Conservation (phyloP, 2,797 vertebrate species). For the Pristis pectinata region DNA sequence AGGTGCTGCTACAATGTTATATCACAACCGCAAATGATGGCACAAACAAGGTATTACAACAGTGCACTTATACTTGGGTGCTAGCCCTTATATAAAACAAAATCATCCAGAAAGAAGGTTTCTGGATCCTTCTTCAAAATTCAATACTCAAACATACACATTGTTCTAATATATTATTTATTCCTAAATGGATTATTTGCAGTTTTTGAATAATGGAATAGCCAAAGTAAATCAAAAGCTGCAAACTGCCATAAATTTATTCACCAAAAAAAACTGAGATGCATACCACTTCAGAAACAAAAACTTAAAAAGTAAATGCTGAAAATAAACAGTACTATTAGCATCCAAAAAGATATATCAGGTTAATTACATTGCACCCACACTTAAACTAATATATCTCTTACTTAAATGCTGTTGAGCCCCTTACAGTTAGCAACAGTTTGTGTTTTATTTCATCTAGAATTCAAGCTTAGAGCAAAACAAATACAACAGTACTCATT, state of each 20-base stretch:
- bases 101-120: neutral
- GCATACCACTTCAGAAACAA: neutral
- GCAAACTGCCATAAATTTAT: neutral
- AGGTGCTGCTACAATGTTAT: neutral
- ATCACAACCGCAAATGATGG: neutral
- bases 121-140: neutral
- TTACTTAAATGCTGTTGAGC: neutral
- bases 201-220: neutral
- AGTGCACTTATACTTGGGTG: neutral
- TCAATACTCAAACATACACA: neutral
- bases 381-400: neutral
- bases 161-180: neutral
- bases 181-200: no score
- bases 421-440: neutral
- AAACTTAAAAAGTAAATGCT: neutral
- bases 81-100: neutral
- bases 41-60: neutral
- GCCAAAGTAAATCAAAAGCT: neutral
- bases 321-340: neutral
- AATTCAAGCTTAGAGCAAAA: neutral
- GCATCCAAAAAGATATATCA: neutral
- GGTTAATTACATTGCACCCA: no score
- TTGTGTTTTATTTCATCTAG: neutral
- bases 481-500: neutral
- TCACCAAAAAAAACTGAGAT: neutral